Conservation (phyloP, 1,140 invertebrate species). For the Nylanderia fulva region DNA sequence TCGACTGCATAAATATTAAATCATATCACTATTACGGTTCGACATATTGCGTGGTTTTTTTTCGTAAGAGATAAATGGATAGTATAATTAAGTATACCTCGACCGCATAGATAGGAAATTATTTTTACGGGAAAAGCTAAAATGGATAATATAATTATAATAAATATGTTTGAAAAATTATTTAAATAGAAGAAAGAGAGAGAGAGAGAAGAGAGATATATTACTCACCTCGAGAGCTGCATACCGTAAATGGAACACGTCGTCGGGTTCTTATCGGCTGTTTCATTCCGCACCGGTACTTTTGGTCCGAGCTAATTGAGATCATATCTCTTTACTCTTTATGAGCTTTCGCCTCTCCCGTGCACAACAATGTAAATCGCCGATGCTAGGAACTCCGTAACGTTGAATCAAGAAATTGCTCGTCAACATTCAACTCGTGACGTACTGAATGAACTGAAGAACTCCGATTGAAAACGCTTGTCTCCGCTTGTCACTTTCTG, state of each 20-base stretch:
- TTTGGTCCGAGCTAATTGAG: slow-evolving; percentile 72
- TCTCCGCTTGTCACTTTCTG: background rate
- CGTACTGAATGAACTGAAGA: background rate
- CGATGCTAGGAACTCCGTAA: slow-evolving; percentile 24
- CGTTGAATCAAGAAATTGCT: slow-evolving; percentile 29
- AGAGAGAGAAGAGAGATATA: background rate
- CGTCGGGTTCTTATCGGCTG: slow-evolving; percentile 67
- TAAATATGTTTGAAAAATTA: slow-evolving; percentile 59
- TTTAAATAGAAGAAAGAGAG: slow-evolving; percentile 2
- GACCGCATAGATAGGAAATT: background rate
- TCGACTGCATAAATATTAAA: background rate
- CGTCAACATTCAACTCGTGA: background rate
- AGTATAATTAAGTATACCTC: background rate
- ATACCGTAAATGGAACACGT: slow-evolving; percentile 62
- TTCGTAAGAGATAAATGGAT: background rate
- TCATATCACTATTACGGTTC: background rate
- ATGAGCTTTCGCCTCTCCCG: slow-evolving; percentile 50
- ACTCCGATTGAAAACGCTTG: background rate
- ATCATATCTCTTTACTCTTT: slow-evolving; percentile 71
- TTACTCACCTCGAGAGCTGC: slow-evolving; percentile 38
- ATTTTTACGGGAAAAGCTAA: slow-evolving; percentile 10
- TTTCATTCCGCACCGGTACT: slow-evolving; percentile 54
- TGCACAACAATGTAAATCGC: slow-evolving; percentile 57
- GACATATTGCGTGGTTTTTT: background rate
- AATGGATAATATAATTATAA: background rate